Conservation (phyloP, 2,888 invertebrate species). For the Lordiphosa fenestrarum region DNA sequence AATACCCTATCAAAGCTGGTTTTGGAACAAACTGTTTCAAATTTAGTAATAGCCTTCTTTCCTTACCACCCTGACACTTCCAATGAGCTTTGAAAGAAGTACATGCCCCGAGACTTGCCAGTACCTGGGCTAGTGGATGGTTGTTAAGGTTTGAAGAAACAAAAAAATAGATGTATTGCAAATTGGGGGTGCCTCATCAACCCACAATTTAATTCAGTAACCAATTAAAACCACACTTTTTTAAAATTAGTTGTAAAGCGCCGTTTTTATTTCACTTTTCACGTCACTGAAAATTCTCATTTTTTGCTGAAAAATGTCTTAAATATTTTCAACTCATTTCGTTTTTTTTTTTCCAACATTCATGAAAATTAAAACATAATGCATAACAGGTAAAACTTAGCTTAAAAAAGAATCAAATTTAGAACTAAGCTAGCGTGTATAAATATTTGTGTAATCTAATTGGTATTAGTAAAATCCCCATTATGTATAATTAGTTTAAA, state of each 20-base stretch:
- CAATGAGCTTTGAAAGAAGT: no score
- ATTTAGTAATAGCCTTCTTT: no score
- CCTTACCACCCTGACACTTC: no score
- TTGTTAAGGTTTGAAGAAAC: no score
- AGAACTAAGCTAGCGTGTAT: constrained; percentile 3
- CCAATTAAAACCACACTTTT: constrained; percentile 15
- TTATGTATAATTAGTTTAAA: constrained; percentile 4
- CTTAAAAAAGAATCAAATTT: constrained; percentile 16
- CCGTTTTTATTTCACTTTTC: constrained; percentile 12
- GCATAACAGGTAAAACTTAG: constrained; percentile 30
- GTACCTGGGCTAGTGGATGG: no score
- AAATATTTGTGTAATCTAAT: constrained; percentile 3
- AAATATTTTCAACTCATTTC: constrained; percentile 27
- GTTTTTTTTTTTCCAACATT: constrained; percentile 41
- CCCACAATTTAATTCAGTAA: no score
- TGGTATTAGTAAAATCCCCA: neutral
- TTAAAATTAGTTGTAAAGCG: constrained; percentile 20
- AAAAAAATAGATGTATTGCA: no score
- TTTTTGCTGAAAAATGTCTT: constrained; percentile 15
- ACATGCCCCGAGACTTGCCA: no score
- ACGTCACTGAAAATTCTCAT: constrained; percentile 9
- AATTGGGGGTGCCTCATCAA: no score
- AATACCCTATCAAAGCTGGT: no score
- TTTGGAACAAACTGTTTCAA: no score
- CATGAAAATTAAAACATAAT: constrained; percentile 50